phyloP scores from a whole-genome alignment of 2,113 vertebrate species.

The Limanda limanda region DNA sequence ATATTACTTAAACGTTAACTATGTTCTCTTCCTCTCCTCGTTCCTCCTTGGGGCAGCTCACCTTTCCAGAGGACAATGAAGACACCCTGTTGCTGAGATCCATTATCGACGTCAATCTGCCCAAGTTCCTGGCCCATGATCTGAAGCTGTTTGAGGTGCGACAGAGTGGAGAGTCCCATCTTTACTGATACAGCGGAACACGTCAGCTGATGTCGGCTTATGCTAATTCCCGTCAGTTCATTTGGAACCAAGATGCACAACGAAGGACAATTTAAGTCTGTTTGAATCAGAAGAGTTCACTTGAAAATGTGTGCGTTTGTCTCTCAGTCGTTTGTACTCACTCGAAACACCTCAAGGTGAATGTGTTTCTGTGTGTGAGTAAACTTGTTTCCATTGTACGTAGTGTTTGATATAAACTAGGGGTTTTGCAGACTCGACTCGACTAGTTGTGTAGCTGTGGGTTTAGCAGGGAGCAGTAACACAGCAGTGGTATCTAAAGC shows the following conservation, averaged over 20 bases:
- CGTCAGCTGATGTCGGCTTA: conserved; percentile 38
- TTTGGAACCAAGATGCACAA: conserved; percentile 25
- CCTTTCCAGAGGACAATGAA: conserved; percentile 91
- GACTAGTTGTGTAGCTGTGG: no score
- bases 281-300: conserved; percentile 28
- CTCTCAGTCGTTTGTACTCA: no score
- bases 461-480: no score
- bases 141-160: conserved; percentile 92
- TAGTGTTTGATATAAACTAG: no score
- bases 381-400: neutral
- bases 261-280: conserved; percentile 21
- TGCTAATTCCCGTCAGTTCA: conserved; percentile 41
- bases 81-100: conserved; percentile 91
- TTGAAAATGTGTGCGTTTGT: neutral
- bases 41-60: conserved; percentile 76
- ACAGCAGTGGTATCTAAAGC: no score
- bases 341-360: no score
- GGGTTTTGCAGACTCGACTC: no score
- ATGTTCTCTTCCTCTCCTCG: neutral
- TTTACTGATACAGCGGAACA: conserved; percentile 32
- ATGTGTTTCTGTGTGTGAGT: neutral
- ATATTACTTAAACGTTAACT: no score
- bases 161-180: conserved; percentile 19
- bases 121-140: conserved; percentile 92
- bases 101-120: conserved; percentile 93